Percentiles rank a stretch among this genome's conserved stretches.
Conservation (phyloP, 2,797 vertebrate species). For the Halcyon badia region DNA sequence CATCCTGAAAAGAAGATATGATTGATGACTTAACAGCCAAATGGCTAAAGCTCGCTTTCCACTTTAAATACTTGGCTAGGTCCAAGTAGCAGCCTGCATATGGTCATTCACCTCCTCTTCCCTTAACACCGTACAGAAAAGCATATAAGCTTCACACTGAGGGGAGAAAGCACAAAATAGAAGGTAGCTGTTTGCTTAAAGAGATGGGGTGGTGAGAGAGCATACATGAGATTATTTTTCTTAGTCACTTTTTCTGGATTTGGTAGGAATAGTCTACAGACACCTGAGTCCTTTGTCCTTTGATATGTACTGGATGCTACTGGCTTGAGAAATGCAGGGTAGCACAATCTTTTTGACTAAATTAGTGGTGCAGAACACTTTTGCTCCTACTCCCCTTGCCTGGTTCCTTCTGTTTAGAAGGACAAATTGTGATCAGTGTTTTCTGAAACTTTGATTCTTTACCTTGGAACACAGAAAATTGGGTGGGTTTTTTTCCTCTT, state of each 20-base stretch:
- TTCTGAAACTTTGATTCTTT: not conserved
- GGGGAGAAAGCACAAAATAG: not conserved
- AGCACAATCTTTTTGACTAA: not conserved
- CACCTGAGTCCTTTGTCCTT: not conserved
- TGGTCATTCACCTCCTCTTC: not conserved
- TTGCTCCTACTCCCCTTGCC: not conserved
- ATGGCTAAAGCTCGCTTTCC: not conserved
- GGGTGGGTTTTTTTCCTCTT: not conserved
- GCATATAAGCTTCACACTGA: not conserved
- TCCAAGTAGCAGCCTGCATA: not conserved
- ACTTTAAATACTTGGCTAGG: not conserved
- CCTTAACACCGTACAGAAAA: not conserved
- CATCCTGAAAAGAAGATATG: not conserved
- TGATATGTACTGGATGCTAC: not conserved
- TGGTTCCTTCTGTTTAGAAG: not conserved
- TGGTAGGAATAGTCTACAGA: not conserved
- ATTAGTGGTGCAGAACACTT: not conserved
- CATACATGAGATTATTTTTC: not conserved
- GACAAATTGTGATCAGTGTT: not conserved
- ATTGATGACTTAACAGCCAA: not conserved
- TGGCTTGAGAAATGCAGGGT: not conserved
- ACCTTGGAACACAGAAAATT: not conserved
- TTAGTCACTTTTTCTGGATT: not conserved
- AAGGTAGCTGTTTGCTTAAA: not conserved
- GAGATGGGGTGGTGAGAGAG: not conserved